Percentiles rank a stretch among this genome's conserved stretches.
Conservation (phyloP, 2,888 invertebrate genomes). For the Strigamia transsilvanica region DNA sequence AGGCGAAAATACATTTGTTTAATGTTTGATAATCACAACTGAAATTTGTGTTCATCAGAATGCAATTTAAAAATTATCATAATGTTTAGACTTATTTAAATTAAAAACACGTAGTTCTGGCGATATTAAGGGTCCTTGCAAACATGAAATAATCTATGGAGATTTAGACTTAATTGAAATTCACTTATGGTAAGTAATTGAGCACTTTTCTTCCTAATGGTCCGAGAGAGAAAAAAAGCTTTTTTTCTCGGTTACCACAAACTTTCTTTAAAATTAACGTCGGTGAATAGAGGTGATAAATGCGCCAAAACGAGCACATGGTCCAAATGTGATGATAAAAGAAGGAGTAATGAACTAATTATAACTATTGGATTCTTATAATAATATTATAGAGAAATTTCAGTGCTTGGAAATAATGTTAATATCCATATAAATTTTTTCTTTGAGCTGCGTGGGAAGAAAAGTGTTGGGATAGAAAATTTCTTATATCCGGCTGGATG, state of each 20-base stretch:
- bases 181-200: conserved; percentile 40
- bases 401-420: not conserved
- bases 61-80: not conserved
- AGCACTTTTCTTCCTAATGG: conserved; percentile 19
- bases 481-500: conserved; percentile 49
- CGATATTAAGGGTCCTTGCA: not conserved
- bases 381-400: not conserved
- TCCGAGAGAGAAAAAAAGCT: not conserved
- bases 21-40: no score
- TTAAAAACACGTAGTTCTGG: not conserved
- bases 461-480: conserved; percentile 43
- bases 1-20: no score
- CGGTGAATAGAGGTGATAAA: no score
- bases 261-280: no score
- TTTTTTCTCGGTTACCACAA: not conserved
- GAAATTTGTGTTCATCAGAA: no score
- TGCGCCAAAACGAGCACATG: no score
- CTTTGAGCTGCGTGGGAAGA: not conserved
- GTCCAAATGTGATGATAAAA: not conserved
- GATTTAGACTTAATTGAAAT: conserved; percentile 14
- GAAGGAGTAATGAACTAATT: conserved; percentile 3
- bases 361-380: not conserved
- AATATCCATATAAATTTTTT: not conserved
- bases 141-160: not conserved
- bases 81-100: not conserved